Conservation (phyloP, 2,797 vertebrate species). For the Glyptemys insculpta region DNA sequence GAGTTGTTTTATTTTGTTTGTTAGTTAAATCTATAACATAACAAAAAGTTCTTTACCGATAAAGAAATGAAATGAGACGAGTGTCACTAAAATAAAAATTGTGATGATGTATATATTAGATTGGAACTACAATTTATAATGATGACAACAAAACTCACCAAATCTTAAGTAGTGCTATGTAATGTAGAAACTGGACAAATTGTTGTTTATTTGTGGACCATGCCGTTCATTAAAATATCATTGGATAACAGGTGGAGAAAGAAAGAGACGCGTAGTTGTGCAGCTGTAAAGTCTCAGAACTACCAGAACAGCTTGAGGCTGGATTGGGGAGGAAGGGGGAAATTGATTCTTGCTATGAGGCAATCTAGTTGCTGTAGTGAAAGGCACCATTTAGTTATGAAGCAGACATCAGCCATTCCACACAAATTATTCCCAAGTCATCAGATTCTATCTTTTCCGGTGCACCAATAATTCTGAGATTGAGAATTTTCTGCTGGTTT, state of each 20-base stretch:
- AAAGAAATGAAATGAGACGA: neutral
- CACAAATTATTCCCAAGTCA: neutral
- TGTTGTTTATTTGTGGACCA: neutral
- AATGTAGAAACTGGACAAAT: neutral
- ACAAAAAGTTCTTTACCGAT: neutral
- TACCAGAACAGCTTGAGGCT: neutral
- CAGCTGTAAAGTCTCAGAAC: neutral
- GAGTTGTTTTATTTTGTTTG: neutral
- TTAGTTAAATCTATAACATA: neutral
- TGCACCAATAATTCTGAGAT: neutral
- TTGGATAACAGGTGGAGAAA: neutral
- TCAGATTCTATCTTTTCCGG: neutral
- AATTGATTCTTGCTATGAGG: neutral
- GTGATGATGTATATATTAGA: rapidly evolving
- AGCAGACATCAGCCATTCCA: neutral
- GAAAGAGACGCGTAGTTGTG: rapidly evolving
- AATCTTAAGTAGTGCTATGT: neutral
- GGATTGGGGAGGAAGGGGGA: neutral
- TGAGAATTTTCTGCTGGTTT: neutral
- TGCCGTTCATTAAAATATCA: neutral
- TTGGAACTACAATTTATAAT: rapidly evolving
- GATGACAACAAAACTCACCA: neutral
- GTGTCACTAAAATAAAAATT: rapidly evolving
- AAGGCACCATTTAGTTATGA: neutral
- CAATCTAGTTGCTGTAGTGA: neutral